Evolutionary conservation across 2,888 invertebrate genomes (phyloP).

Genomic region (Drosophila cracens): DNA sequence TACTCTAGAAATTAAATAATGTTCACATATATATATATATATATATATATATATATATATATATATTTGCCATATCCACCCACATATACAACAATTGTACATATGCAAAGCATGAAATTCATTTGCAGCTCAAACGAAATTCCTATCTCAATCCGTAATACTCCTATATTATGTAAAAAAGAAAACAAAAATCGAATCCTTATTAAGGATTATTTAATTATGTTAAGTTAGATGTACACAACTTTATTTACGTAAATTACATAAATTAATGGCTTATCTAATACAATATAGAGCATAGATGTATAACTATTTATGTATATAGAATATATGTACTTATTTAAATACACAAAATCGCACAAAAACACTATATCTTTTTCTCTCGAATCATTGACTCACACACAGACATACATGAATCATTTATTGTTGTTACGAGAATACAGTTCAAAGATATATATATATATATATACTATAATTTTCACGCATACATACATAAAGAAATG

Average conservation of each 20-base stretch:
- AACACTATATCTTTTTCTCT: slow-evolving; percentile 20
- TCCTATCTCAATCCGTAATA: slow-evolving; percentile 15
- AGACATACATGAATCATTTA: slow-evolving; percentile 23
- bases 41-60: slow-evolving; percentile 12
- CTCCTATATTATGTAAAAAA: slow-evolving; percentile 28
- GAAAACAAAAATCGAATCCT: slow-evolving; percentile 32
- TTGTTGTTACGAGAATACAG: slow-evolving; percentile 1
- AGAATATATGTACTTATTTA: slow-evolving; percentile 62
- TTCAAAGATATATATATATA: slow-evolving; percentile 8
- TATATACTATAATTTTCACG: slow-evolving; percentile 48
- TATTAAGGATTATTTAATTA: slow-evolving; percentile 7
- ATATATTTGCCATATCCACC: slow-evolving; percentile 33
- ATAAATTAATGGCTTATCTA: slow-evolving; percentile 75
- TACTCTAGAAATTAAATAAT: slow-evolving; percentile 12
- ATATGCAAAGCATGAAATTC: slow-evolving; percentile 24
- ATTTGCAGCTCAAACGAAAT: slow-evolving; percentile 13
- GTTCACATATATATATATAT: slow-evolving; percentile 11
- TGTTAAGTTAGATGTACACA: slow-evolving; percentile 72
- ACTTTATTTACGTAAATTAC: slow-evolving; percentile 74
- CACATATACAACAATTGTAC: slow-evolving; percentile 24
- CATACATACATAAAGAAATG: slow-evolving; percentile 64
- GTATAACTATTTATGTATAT: slow-evolving; percentile 34
- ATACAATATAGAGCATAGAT: slow-evolving; percentile 34
- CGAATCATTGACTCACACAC: slow-evolving; percentile 28
- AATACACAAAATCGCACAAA: slow-evolving; percentile 72